phyloP scores from a whole-genome alignment of 2,113 vertebrate species.

The Cyprinodon variegatus region DNA sequence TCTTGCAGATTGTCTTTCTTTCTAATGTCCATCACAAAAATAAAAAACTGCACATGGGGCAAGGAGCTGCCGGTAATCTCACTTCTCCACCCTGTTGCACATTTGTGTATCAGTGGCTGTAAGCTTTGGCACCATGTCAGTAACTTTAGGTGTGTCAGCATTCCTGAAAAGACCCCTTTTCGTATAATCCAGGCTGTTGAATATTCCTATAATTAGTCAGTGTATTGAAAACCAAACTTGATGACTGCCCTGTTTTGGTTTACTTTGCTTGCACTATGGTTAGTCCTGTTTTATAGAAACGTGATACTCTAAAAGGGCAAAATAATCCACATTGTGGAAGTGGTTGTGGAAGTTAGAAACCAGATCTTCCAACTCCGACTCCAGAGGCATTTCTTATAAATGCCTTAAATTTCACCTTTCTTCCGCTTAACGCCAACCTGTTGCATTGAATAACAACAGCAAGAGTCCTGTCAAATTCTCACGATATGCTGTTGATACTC shows the following conservation, averaged over 20 bases:
- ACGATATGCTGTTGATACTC: not conserved
- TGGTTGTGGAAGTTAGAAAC: not conserved
- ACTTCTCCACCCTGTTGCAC: not conserved
- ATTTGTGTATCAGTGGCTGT: not conserved
- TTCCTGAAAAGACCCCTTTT: not conserved
- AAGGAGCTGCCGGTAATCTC: no score
- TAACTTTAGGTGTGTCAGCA: not conserved
- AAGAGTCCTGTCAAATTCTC: not conserved
- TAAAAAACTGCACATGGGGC: no score
- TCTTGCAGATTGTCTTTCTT: not conserved
- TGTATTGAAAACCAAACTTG: not conserved
- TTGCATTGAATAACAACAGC: not conserved
- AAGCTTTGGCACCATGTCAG: not conserved
- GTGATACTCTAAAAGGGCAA: not conserved
- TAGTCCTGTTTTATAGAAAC: not conserved
- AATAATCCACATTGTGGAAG: not conserved
- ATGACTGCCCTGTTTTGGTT: not conserved
- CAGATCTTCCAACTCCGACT: conserved; percentile 33
- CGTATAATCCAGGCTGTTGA: not conserved
- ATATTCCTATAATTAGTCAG: not conserved
- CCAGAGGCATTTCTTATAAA: conserved; percentile 32
- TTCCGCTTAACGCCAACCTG: no score
- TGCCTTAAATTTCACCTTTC: not conserved
- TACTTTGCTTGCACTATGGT: not conserved
- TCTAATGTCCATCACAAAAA: not conserved